Base-by-base conservation (phyloP, 1,140 invertebrate species). In the Zaprionus africanus region DNA sequence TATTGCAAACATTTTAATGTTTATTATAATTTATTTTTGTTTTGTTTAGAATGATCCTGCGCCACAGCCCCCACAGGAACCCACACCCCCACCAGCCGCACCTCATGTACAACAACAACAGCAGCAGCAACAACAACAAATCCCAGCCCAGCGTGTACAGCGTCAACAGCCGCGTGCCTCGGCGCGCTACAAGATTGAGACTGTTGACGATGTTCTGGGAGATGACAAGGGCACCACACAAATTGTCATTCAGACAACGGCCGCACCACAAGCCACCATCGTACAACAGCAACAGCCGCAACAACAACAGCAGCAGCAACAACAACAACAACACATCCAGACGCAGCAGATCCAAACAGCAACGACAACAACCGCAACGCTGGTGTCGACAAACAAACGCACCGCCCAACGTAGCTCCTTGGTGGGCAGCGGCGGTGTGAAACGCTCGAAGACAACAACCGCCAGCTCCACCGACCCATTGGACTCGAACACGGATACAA, bases 131-230 rank as follows among this genome's bases (percentile, higher is more conserved):
- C 79, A 78, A 62, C 72, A 72, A 67, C 79, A 78, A 62, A 74
- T 90, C 59, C 75, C 90, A 64, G 59, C 85, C 26, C 91, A 92
- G 51, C 85, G 82, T 28, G 76, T 85, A 41, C 85, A 88, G 67
- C 85, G 85, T 51, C 85, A 90, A 74, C 85, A 90, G 59, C 78
- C 78, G 22, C 78, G 82, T 43, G 36, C 85, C 36, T 76, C 85
- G 17, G 81, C 85, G 19, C 73, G 78, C 41, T 93, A 92, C 61
- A 93, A 93, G 78, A 90, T 93, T 31, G 92, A 93, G 58, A 91
- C 92, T n/a, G 80, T 92, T 54, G 92, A 93, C 24, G 92, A 92
- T 75, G 84, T 82, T 19, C 36, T 86, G 60, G 90, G 79, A 28
- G 91, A 92, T 58, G 80, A 90, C 13, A 87, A 92, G 69, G 86